Evolutionary conservation across 2,797 vertebrate species (phyloP).

Genomic region (Onychomys leucogaster): DNA sequence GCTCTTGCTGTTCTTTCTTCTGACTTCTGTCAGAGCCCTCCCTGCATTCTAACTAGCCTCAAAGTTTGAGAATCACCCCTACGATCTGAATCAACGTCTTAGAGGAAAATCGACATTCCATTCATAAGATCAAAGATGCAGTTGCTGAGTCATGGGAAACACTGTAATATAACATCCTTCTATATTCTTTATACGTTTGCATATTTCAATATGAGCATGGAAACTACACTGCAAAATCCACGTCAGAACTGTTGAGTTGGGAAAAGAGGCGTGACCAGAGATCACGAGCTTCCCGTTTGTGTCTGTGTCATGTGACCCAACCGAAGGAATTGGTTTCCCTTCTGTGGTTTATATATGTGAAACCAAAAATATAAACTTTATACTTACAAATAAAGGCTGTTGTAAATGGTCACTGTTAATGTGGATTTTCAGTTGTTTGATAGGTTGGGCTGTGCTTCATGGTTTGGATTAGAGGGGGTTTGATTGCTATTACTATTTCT

Average conservation of each 20-base stretch:
- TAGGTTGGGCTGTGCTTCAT: not conserved
- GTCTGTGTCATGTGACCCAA: not conserved
- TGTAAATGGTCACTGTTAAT: not conserved
- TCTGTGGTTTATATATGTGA: conserved; percentile 35
- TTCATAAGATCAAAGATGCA: not conserved
- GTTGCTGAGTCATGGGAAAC: conserved; percentile 13
- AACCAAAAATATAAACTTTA: conserved; percentile 25
- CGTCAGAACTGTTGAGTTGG: not conserved
- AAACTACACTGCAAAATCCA: conserved; percentile 26
- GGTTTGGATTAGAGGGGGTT: not conserved
- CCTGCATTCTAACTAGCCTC: not conserved
- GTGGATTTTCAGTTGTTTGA: not conserved
- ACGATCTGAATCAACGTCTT: conserved; percentile 11
- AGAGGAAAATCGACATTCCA: not conserved
- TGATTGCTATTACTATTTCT: not conserved
- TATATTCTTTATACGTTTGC: conserved; percentile 10
- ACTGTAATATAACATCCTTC: not conserved
- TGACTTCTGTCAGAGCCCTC: not conserved
- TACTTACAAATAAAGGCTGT: not conserved
- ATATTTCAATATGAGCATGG: conserved; percentile 27
- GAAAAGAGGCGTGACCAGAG: not conserved
- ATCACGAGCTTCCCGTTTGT: not conserved
- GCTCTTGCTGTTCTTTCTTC: too few relatives aligned
- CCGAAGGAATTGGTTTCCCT: not conserved
- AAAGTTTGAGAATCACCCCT: not conserved